A percentile compares a stretch with the other conserved stretches of the same genome.
phyloP scores from a whole-genome alignment of 2,888 invertebrate species.

The Cetonia aurata region DNA sequence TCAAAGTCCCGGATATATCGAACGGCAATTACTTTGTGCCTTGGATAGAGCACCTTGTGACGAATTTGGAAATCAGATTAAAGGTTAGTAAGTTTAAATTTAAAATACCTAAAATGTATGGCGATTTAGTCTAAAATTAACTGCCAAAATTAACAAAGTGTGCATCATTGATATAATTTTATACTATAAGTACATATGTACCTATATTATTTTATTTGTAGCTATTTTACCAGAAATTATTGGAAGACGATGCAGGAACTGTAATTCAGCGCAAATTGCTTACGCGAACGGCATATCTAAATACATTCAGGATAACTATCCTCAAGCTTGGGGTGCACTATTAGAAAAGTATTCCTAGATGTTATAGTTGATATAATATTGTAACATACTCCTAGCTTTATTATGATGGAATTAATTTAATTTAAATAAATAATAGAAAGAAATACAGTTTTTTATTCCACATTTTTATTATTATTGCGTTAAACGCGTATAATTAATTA shows the following conservation, averaged over 20 bases:
- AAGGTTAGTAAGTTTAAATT: slow-evolving; percentile 65
- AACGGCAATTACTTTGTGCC: slow-evolving; percentile 71
- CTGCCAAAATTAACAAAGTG: neutral
- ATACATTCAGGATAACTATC: slow-evolving; percentile 70
- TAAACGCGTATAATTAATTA: too few relatives aligned
- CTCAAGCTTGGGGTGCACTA: slow-evolving; percentile 68
- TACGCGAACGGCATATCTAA: slow-evolving; percentile 69
- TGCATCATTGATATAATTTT: too few relatives aligned
- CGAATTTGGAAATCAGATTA: slow-evolving; percentile 72
- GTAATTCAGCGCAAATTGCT: slow-evolving; percentile 67
- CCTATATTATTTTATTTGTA: slow-evolving; percentile 62
- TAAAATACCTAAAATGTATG: neutral
- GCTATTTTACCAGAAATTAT: slow-evolving; percentile 71
- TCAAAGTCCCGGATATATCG: slow-evolving; percentile 55
- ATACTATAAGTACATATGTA: neutral
- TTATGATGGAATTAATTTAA: slow-evolving; percentile 1
- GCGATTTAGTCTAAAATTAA: too few relatives aligned
- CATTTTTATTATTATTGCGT: neutral
- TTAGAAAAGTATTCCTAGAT: slow-evolving; percentile 64
- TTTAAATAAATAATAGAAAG: neutral
- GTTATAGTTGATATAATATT: neutral
- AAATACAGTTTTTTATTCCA: neutral
- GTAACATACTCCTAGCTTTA: neutral
- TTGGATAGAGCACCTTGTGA: slow-evolving; percentile 73
- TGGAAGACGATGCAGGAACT: slow-evolving; percentile 69